Evolutionary conservation across 2,797 vertebrate genomes (phyloP).

Genomic region (Linurgus olivaceus): DNA sequence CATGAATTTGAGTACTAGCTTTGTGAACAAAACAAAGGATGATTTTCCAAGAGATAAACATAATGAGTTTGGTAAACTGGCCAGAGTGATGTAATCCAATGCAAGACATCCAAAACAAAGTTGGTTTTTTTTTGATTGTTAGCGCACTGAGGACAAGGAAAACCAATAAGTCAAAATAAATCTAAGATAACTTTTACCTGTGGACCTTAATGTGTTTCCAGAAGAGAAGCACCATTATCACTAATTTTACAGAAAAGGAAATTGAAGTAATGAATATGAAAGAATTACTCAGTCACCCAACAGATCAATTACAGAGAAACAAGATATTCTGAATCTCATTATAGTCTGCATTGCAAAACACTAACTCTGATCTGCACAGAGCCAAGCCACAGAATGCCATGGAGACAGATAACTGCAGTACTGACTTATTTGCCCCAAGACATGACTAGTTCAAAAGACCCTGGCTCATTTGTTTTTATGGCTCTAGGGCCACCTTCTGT

Average conservation of each 20-base stretch:
- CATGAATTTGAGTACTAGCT: neutral
- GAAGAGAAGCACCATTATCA: neutral
- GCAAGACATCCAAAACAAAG: neutral
- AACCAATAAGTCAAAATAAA: neutral
- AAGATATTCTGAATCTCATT: neutral
- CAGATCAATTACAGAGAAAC: neutral
- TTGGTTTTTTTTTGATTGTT: neutral
- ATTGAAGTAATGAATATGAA: neutral
- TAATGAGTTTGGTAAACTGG: neutral
- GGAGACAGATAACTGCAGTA: neutral
- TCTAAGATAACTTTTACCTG: neutral
- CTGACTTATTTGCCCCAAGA: neutral
- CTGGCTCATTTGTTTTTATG: neutral
- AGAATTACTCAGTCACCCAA: neutral
- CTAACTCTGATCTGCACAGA: neutral
- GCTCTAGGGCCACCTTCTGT: neutral
- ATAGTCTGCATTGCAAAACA: neutral
- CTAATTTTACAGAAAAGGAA: neutral
- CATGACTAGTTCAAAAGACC: neutral
- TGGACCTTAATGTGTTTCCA: neutral
- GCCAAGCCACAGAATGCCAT: neutral
- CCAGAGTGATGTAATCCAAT: neutral
- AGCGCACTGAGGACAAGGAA: neutral
- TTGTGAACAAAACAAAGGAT: neutral
- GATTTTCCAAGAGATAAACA: neutral